Evolutionary conservation across 2,888 invertebrate species (phyloP), one percentile per base, ranked within the genome.

Genomic region (Formica aserva): DNA sequence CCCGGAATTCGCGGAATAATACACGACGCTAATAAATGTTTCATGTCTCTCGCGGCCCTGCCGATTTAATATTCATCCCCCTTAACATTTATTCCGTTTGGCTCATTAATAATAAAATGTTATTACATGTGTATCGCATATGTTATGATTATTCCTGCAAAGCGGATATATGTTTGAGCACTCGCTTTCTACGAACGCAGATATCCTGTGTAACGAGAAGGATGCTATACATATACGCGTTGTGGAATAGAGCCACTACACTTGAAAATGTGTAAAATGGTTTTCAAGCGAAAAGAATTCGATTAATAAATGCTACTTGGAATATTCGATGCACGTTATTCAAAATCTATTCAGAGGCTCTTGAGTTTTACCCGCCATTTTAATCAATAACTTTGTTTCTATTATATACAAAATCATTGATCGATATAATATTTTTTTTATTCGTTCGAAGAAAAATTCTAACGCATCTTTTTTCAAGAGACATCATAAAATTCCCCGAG

Each of bases 91-190:
- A 69, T 78, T 60, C 41, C 57, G 9, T 32, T 52, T 22, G 22
- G 29, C 57, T 78, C 69, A 78, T 78, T 45, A 78, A 78, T 78
- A 69, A 78, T 60, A 45, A 78, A 69, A 57, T 5, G 18, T 71
- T 41, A 67, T 77, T 69, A 57, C 29, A 45, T 71, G 22, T 11
- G 22, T 52, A 52, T 57, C 22, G 57, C 15, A 26, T 67, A 18
- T 32, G 22, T 69, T 67, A 38, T 29, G 29, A 41, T 57, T 78
- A 32, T 71, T 32, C 1, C 29, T 45, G 29, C 29, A 55, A 67
- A 41, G n/a, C 13, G 11, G 41, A 41, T 22, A 15, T 26, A n/a
- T 41, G 55, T 67, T 77, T 67, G 29, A 55, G 52, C 38, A 3
- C 22, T 18, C 15, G 32, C 1, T 18, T 26, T 18, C 26, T 65